Evolutionary conservation across 2,888 invertebrate species (phyloP).

Genomic region (Watsonalla binaria): DNA sequence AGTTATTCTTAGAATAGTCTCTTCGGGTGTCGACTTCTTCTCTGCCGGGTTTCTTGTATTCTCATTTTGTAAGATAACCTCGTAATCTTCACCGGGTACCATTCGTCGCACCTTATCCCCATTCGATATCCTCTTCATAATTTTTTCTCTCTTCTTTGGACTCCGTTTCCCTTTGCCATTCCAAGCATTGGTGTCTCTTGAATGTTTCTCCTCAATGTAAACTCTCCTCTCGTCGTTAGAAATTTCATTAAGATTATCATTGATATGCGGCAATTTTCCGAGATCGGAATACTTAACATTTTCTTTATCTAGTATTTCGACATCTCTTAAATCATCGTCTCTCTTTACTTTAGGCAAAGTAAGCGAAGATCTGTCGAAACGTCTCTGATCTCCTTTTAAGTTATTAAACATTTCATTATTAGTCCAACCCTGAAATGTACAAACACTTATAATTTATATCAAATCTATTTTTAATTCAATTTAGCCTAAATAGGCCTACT

Average conservation of each 20-base stretch:
- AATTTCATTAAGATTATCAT: conserved; percentile 25
- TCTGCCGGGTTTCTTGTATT: conserved; percentile 20
- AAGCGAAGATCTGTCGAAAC: conserved; percentile 60
- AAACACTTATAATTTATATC: not conserved
- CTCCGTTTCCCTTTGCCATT: conserved; percentile 32
- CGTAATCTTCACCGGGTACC: conserved; percentile 39
- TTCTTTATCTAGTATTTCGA: conserved; percentile 37
- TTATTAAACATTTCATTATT: conserved; percentile 62
- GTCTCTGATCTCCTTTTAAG: conserved; percentile 47
- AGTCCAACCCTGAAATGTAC: conserved; percentile 61
- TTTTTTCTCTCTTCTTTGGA: conserved; percentile 45
- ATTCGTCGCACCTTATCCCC: conserved; percentile 46
- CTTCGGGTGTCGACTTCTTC: conserved; percentile 61
- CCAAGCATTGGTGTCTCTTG: conserved; percentile 15
- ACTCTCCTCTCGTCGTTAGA: conserved; percentile 21
- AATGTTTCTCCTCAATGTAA: conserved; percentile 21
- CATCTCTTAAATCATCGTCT: conserved; percentile 54
- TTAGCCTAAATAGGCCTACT: no score
- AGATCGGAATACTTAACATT: conserved; percentile 36
- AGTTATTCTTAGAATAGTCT: conserved; percentile 63
- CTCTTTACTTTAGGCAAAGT: conserved; percentile 74
- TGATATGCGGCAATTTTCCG: conserved; percentile 60
- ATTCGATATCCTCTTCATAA: conserved; percentile 54
- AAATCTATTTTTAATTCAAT: no score
- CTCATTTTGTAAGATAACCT: conserved; percentile 17